A percentile compares a stretch with the other conserved stretches of the same genome.
These are phyloP conservation scores for Drosophila elegans DNA, from an alignment of 1,140 invertebrate species.

Conservation along the genomic window DNA sequence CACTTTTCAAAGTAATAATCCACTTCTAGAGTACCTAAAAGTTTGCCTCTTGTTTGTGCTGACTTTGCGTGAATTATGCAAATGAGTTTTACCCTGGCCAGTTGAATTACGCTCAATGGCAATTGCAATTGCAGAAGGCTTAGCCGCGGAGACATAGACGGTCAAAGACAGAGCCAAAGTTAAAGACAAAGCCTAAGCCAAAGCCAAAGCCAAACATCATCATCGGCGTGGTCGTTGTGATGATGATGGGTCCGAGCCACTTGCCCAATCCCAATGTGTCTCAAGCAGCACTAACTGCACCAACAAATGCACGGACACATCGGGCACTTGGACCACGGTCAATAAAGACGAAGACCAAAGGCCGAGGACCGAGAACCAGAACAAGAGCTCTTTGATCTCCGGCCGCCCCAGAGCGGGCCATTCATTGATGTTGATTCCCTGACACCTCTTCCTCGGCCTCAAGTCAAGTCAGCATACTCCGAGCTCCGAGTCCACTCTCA, in stretches of 20 bases:
- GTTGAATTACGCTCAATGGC: conserved; percentile 33
- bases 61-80: conserved; percentile 57
- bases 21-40: background rate
- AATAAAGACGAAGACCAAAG: conserved; percentile 58
- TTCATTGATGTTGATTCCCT: conserved; percentile 56
- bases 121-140: conserved; percentile 45
- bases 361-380: conserved; percentile 55
- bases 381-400: conserved; percentile 68
- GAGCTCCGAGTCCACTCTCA: conserved; percentile 45
- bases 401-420: conserved; percentile 45
- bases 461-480: background rate
- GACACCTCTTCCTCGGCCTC: conserved; percentile 29
- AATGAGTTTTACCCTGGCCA: conserved; percentile 31
- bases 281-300: conserved; percentile 52
- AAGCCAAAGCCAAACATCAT: conserved; percentile 20
- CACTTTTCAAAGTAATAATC: background rate
- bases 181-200: background rate
- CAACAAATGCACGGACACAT: conserved; percentile 60
- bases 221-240: conserved; percentile 13
- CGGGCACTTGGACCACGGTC: conserved; percentile 55
- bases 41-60: background rate
- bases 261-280: conserved; percentile 53
- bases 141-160: background rate
- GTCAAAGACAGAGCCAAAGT: conserved; percentile 3
- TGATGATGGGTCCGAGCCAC: conserved; percentile 37